Evolutionary conservation across 2,888 invertebrate genomes (phyloP), one percentile per base, ranked within the genome.

Genomic region (Drosophila austrosaltans): DNA sequence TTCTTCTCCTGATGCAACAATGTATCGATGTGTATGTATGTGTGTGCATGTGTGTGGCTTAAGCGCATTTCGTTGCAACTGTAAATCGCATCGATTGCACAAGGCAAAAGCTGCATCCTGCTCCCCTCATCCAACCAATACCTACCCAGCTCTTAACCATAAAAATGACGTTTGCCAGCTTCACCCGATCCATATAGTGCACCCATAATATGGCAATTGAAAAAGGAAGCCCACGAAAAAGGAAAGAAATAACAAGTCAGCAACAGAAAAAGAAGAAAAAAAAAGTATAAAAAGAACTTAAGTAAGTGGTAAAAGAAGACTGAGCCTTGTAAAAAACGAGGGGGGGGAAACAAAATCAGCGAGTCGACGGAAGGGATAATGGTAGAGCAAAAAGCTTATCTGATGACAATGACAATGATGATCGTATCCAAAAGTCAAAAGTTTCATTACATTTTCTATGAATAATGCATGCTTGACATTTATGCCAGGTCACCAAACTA

Each of bases 21-120:
- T 48, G 48, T 48, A 48, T 48, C 48, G 48, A 1, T 10, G 1
- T 48, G 1, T 48, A 2, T 44, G 42, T 42, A 16, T 42, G 4
- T 16, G n/a, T 3, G n/a, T 12, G 39, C 44, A 20, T 59, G 72
- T 58, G 64, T 71, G 59, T 59, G 64, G 63, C 54, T 64, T 54
- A 53, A 71, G 72, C 64, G 59, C 59, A 61, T 67, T 66, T 69
- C 59, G 39, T 74, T 63, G 72, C 75, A 63, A 63, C 68, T 64
- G 68, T 66, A 72, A 76, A 70, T 77, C 72, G 69, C 69, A 56
- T 44, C 53, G 71, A 59, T 63, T 67, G 44, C 48, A 48, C 48
- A 48, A 42, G 42, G 42, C 42, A 58, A 54, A 22, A 12, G 6
- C 42, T 32, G 0, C 40, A 32, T 2, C 44, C 39, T 40, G 28